phyloP scores from a whole-genome alignment of 2,113 vertebrate genomes.

The Plectropomus leopardus region DNA sequence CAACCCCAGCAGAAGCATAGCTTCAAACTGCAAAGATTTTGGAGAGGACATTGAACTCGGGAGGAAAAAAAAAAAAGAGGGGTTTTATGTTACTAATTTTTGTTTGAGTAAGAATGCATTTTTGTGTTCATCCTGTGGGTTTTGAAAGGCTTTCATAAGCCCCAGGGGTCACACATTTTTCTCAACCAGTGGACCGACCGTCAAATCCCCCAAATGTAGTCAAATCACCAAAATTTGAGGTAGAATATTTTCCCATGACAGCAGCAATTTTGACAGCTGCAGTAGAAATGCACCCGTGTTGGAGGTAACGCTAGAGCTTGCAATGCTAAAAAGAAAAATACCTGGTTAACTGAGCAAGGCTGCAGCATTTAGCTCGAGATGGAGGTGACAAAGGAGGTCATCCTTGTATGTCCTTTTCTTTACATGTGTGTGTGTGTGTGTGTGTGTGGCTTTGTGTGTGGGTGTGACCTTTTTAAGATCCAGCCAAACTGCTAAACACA shows the following conservation, averaged over 20 bases:
- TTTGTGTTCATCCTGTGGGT: conserved; percentile 17
- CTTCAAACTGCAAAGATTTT: background rate
- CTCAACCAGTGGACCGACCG: conserved; percentile 8
- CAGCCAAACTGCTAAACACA: conserved; percentile 84
- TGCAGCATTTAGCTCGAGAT: background rate
- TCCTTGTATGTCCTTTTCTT: conserved; percentile 12
- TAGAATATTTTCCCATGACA: conserved; percentile 1
- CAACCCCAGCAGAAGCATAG: background rate
- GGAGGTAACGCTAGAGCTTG: background rate
- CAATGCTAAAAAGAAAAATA: background rate
- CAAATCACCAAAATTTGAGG: conserved; percentile 7
- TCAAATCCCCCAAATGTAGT: conserved; percentile 29
- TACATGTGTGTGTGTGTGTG: conserved; percentile 1
- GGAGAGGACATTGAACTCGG: background rate
- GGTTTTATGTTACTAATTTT: conserved; percentile 34
- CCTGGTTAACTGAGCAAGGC: background rate
- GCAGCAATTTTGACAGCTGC: background rate
- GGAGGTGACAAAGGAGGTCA: conserved; percentile 43
- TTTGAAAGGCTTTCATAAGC: conserved; percentile 6
- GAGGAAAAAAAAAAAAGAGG: background rate
- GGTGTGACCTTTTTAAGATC: conserved; percentile 86
- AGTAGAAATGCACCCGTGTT: background rate
- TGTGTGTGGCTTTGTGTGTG: conserved; percentile 49
- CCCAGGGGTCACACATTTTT: background rate
- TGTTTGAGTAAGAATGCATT: background rate